These are phyloP conservation scores for Marisa cornuarietis DNA, from an alignment of 1,140 invertebrate genomes.

Conservation along the genomic window DNA sequence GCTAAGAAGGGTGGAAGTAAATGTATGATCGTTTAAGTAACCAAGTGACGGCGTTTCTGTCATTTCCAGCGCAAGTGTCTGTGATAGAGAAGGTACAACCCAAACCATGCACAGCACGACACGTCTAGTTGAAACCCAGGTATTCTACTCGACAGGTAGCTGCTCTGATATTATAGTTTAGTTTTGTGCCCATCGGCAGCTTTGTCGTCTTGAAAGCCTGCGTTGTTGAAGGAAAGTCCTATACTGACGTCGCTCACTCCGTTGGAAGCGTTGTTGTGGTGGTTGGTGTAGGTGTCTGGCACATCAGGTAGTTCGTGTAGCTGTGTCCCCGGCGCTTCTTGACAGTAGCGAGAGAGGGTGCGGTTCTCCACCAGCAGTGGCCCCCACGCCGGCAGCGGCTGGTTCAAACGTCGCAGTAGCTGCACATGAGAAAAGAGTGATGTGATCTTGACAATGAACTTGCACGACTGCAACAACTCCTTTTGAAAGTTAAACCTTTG, in stretches of 20 bases:
- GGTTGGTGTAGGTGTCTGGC: not conserved
- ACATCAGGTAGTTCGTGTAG: not conserved
- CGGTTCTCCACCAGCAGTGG: constrained; percentile 38
- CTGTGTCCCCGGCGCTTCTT: not conserved
- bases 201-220: not conserved
- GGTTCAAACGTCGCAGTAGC: constrained; percentile 30
- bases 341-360: constrained; percentile 24
- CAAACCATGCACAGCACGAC: too few species aligned
- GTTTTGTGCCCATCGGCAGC: not conserved
- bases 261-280: not conserved
- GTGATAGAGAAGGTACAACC: too few species aligned
- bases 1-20: too few species aligned
- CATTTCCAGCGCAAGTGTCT: too few species aligned
- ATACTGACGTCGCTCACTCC: not conserved
- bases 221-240: not conserved
- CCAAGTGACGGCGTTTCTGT: too few species aligned
- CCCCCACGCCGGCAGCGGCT: constrained; percentile 39
- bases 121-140: too few species aligned
- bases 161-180: not conserved
- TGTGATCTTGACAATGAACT: not conserved
- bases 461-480: too few species aligned
- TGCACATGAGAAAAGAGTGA: constrained; percentile 1
- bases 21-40: too few species aligned
- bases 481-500: too few species aligned
- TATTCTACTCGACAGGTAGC: not conserved